Conservation (phyloP, 2,888 invertebrate genomes). For the Netelia inedita region DNA sequence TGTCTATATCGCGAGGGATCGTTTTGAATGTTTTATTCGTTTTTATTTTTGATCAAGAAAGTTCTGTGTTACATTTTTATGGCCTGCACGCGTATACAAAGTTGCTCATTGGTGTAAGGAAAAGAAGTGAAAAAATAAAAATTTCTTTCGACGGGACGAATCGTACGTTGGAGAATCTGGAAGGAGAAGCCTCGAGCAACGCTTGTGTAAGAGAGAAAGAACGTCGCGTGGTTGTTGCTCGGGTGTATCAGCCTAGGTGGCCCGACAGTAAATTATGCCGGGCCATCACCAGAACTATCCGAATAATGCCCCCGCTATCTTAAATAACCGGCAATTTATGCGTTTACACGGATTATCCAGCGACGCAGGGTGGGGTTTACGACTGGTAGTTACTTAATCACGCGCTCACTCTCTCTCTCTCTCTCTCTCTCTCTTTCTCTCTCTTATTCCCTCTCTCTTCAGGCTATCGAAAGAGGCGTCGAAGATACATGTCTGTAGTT, state of each 20-base stretch:
- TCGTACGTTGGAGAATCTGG: constrained; percentile 1
- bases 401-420: constrained; percentile 46
- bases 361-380: constrained; percentile 74
- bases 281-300: constrained; percentile 79
- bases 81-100: not conserved
- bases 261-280: constrained; percentile 78
- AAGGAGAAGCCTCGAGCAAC: constrained; percentile 65
- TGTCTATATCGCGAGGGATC: not conserved
- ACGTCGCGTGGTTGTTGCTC: constrained; percentile 23
- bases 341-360: constrained; percentile 81
- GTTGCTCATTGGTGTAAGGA: not conserved
- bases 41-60: not conserved
- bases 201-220: constrained; percentile 14
- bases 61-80: not conserved
- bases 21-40: not conserved
- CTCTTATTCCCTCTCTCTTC: not conserved
- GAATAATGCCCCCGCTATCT: constrained; percentile 80
- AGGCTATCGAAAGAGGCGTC: not conserved
- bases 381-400: constrained; percentile 81
- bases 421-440: not conserved
- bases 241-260: constrained; percentile 77
- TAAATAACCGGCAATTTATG: constrained; percentile 81
- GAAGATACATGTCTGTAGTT: constrained; percentile 18
- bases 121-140: constrained; percentile 23
- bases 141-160: constrained; percentile 8